Evolutionary conservation across 2,888 invertebrate species (phyloP).

Genomic region (Drosophila neonasuta): DNA sequence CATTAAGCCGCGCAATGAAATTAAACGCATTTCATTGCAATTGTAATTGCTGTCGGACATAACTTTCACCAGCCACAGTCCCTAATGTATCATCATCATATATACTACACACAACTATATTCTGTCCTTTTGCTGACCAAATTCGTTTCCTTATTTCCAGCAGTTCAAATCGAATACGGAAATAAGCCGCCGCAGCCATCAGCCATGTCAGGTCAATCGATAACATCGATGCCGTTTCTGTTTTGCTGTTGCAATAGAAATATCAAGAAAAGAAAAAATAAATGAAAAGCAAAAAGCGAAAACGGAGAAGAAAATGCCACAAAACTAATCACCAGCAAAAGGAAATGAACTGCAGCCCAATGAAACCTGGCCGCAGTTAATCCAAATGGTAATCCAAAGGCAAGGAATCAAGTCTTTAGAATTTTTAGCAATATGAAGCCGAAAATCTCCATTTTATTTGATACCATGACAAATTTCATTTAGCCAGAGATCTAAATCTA

Average conservation of each 20-base stretch:
- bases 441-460: slow-evolving; percentile 28
- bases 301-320: slow-evolving; percentile 33
- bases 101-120: background rate
- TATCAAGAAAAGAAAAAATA: slow-evolving; percentile 4
- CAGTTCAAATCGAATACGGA: slow-evolving; percentile 58
- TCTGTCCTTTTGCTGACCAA: slow-evolving; percentile 42
- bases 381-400: slow-evolving; percentile 38
- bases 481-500: slow-evolving; percentile 19
- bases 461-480: slow-evolving; percentile 43
- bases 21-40: slow-evolving; percentile 74
- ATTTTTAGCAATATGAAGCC: slow-evolving; percentile 39
- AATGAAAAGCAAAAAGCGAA: slow-evolving; percentile 5
- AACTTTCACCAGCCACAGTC: slow-evolving; percentile 51
- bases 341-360: slow-evolving; percentile 70
- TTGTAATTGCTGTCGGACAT: slow-evolving; percentile 49
- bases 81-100: slow-evolving; percentile 44
- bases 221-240: slow-evolving; percentile 53
- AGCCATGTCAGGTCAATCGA: slow-evolving; percentile 58
- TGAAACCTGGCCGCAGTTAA: slow-evolving; percentile 58
- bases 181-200: slow-evolving; percentile 60
- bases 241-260: background rate
- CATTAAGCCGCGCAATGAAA: slow-evolving; percentile 69
- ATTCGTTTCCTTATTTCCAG: slow-evolving; percentile 62
- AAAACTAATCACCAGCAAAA: slow-evolving; percentile 71
- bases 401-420: slow-evolving; percentile 51